phyloP scores from a whole-genome alignment of 2,797 vertebrate species.

The Oreochromis grahami region DNA sequence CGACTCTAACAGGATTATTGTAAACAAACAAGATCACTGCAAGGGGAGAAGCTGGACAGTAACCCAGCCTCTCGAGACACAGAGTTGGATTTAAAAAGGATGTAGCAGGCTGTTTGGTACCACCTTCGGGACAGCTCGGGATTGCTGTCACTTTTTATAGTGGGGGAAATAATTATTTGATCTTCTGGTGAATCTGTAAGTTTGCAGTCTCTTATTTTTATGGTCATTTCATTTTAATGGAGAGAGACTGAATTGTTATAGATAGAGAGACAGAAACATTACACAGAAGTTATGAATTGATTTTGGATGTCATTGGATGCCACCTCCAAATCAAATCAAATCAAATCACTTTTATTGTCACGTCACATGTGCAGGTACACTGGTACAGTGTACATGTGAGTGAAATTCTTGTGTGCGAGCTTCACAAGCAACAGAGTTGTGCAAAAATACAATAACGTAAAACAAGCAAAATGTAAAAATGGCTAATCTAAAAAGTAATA shows the following conservation, averaged over 20 bases:
- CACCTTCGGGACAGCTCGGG: background rate
- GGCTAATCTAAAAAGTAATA: no score
- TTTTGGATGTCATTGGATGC: background rate
- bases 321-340: no score
- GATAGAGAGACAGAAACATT: background rate
- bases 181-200: background rate
- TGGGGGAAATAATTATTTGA: background rate
- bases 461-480: no score
- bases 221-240: background rate
- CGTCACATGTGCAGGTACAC: no score
- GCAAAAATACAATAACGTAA: no score
- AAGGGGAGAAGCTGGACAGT: background rate
- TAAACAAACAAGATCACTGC: background rate
- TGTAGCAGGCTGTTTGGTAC: background rate
- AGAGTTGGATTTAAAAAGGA: background rate
- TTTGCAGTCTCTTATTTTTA: background rate
- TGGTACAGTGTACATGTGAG: no score
- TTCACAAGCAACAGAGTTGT: no score
- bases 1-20: conserved; percentile 16
- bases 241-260: background rate
- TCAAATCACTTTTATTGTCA: no score
- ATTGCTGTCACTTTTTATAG: background rate
- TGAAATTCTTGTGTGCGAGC: no score
- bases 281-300: background rate
- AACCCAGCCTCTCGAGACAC: background rate